Percentiles rank a stretch among this genome's conserved stretches.
Evolutionary conservation across 2,797 vertebrate species (phyloP).

Genomic region (Enteromius trimaculatus): DNA sequence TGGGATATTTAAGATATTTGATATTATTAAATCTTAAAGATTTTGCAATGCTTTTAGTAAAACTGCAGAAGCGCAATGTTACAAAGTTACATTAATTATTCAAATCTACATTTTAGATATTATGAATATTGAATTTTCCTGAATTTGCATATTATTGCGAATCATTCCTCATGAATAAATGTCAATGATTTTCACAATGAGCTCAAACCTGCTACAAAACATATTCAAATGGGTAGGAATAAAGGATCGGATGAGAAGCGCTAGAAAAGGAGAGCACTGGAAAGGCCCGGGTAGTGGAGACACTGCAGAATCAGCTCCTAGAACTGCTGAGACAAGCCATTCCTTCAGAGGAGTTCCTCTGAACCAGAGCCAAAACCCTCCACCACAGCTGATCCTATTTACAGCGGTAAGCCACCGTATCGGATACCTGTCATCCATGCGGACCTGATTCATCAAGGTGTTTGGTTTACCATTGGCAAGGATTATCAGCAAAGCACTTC

Average conservation of each 20-base stretch:
- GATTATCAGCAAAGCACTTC: slow-evolving; percentile 31
- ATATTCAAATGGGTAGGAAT: slow-evolving; percentile 8
- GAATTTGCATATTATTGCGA: not conserved
- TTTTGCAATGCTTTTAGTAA: not conserved
- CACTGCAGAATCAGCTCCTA: slow-evolving; percentile 38
- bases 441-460: slow-evolving; percentile 7
- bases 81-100: not conserved
- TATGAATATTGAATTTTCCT: not conserved
- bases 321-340: slow-evolving; percentile 64
- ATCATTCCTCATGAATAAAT: not conserved
- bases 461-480: slow-evolving; percentile 15
- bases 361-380: slow-evolving; percentile 23
- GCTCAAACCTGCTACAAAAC: not conserved
- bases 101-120: not conserved
- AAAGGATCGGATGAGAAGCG: not conserved
- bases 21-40: not conserved
- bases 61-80: not conserved
- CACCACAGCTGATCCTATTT: slow-evolving; percentile 27
- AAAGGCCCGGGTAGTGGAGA: not conserved
- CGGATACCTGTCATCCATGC: slow-evolving; percentile 28
- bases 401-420: not conserved
- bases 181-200: not conserved
- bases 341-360: slow-evolving; percentile 42
- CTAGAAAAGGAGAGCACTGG: not conserved
- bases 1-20: not conserved